Conservation (phyloP, 2,888 invertebrate genomes). For the Trichacis sp. region DNA sequence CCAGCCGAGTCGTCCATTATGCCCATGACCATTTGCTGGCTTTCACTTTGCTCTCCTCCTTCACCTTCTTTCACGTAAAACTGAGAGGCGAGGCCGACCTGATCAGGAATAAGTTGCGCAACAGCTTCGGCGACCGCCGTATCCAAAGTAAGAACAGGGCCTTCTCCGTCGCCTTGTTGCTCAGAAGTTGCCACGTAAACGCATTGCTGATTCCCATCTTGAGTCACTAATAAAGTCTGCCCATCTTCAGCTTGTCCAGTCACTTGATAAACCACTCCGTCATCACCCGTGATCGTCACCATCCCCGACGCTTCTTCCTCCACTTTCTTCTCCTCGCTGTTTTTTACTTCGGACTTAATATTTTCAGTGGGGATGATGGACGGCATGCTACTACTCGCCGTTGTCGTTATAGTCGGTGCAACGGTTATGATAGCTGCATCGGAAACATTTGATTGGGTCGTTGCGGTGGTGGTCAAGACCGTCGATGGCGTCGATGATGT, state of each 20-base stretch:
- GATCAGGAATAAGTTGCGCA: slow-evolving; percentile 73
- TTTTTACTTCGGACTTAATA: slow-evolving; percentile 71
- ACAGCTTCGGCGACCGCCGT: slow-evolving; percentile 70
- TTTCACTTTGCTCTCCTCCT: slow-evolving; percentile 51
- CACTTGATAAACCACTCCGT: slow-evolving; percentile 84
- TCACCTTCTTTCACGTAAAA: slow-evolving; percentile 69
- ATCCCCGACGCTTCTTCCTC: slow-evolving; percentile 72
- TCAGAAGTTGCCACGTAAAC: slow-evolving; percentile 74
- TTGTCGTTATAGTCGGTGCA: slow-evolving; percentile 36
- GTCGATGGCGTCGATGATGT: slow-evolving; percentile 21
- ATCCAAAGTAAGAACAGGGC: slow-evolving; percentile 72
- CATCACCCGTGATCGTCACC: slow-evolving; percentile 85
- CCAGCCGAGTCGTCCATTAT: slow-evolving; percentile 64
- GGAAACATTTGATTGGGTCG: slow-evolving; percentile 18
- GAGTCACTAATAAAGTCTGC: slow-evolving; percentile 80
- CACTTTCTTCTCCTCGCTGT: slow-evolving; percentile 73
- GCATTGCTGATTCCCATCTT: slow-evolving; percentile 82
- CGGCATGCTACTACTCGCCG: slow-evolving; percentile 18
- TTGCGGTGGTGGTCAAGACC: slow-evolving; percentile 35
- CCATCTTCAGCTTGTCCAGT: slow-evolving; percentile 85
- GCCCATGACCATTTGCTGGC: slow-evolving; percentile 69
- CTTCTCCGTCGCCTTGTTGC: slow-evolving; percentile 71
- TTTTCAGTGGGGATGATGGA: slow-evolving; percentile 43
- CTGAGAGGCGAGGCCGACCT: slow-evolving; percentile 64
- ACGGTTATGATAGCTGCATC: slow-evolving; percentile 39